Conservation (phyloP, 2,888 invertebrate genomes). For the Tuberolachnus salignus region DNA sequence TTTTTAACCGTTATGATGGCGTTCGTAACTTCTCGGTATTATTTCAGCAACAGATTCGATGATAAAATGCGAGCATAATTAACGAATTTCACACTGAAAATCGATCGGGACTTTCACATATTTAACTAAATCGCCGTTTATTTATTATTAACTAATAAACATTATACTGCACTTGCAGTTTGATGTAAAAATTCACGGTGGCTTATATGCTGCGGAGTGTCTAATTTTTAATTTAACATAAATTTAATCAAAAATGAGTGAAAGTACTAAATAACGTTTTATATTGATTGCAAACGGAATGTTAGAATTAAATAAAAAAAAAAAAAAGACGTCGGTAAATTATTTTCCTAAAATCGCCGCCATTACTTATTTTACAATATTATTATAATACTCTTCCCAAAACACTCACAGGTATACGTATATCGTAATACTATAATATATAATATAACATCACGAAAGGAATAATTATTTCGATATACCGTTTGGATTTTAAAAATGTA, state of each 20-base stretch:
- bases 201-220: neutral
- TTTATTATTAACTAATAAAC: neutral
- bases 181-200: neutral
- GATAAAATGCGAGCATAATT: neutral
- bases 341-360: neutral
- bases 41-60: neutral
- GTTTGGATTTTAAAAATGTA: no score
- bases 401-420: neutral
- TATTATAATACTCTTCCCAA: neutral
- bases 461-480: no score
- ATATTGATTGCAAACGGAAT: neutral
- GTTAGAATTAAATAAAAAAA: neutral
- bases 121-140: neutral
- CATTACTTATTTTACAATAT: no score
- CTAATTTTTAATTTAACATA: neutral
- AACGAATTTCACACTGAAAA: neutral
- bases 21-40: neutral
- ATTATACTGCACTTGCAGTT: neutral
- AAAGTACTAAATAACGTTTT: conserved; percentile 3
- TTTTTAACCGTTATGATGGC: neutral
- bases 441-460: no score
- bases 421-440: no score
- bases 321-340: no score
- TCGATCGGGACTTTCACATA: conserved; percentile 15
- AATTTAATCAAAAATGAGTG: conserved; percentile 15